A percentile compares a stretch with the other conserved stretches of the same genome.
These are phyloP conservation scores for Epinephelus fuscoguttatus DNA, from an alignment of 2,113 vertebrate genomes.

Conservation along the genomic window DNA sequence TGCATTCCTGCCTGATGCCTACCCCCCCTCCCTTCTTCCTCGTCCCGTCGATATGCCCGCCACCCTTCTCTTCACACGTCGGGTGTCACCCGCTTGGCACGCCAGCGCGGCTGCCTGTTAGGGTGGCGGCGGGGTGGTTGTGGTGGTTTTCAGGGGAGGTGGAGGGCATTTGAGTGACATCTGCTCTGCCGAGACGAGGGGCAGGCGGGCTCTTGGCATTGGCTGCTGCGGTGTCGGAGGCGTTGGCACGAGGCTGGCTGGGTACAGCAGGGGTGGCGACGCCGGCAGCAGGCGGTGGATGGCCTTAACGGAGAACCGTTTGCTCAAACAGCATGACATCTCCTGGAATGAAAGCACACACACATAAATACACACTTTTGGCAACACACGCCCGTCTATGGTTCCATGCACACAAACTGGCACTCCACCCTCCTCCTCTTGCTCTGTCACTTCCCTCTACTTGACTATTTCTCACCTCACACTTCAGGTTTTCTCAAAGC, in stretches of 20 bases:
- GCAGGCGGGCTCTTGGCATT: slow-evolving; percentile 83
- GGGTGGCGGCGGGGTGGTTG: slow-evolving; percentile 31
- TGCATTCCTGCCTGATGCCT: slow-evolving; percentile 74
- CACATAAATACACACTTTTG: slow-evolving; percentile 49
- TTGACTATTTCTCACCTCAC: slow-evolving; percentile 63
- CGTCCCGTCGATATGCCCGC: slow-evolving; percentile 71
- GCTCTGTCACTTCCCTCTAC: slow-evolving; percentile 53
- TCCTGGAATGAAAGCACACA: slow-evolving; percentile 93
- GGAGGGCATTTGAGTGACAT: slow-evolving; percentile 91
- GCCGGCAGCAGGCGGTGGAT: slow-evolving; percentile 89
- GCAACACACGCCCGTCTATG: slow-evolving; percentile 30
- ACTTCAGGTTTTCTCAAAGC: slow-evolving; percentile 56
- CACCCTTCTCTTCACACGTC: slow-evolving; percentile 81
- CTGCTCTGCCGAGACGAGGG: slow-evolving; percentile 90
- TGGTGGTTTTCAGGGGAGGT: slow-evolving; percentile 49
- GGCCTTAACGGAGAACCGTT: slow-evolving; percentile 92
- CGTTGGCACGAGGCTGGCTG: slow-evolving; percentile 84
- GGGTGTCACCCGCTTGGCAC: slow-evolving; percentile 83
- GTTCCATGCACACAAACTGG: slow-evolving; percentile 54
- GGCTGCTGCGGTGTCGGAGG: slow-evolving; percentile 78
- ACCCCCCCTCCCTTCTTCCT: slow-evolving; percentile 22
- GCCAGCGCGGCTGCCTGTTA: slow-evolving; percentile 81
- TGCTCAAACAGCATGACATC: slow-evolving; percentile 96
- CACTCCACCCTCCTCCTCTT: slow-evolving; percentile 36
- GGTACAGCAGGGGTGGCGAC: slow-evolving; percentile 73